Percentiles rank a stretch among this genome's conserved stretches.
Conservation (phyloP, 2,113 vertebrate species). For the Micronycteris hirsuta region DNA sequence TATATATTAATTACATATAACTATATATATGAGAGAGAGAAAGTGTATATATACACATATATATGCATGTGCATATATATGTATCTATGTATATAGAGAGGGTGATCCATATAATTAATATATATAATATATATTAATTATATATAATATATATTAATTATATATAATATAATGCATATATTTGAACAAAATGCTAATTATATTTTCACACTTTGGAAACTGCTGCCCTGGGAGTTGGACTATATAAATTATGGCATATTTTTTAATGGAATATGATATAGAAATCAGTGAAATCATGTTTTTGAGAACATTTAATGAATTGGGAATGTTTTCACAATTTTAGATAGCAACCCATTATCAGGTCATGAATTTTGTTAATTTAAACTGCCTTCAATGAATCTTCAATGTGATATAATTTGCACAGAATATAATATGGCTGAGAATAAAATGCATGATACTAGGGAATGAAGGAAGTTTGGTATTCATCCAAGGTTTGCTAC, state of each 20-base stretch:
- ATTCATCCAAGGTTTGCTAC: background rate
- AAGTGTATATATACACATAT: no score
- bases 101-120: no score
- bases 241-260: background rate
- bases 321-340: background rate
- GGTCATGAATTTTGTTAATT: background rate
- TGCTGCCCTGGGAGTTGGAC: background rate
- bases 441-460: background rate
- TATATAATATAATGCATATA: no score
- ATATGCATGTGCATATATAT: no score
- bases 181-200: background rate
- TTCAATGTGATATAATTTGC: background rate
- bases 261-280: background rate
- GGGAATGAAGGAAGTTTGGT: background rate
- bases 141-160: no score
- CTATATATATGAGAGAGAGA: no score
- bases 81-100: no score
- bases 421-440: background rate
- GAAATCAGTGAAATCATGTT: background rate
- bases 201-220: background rate
- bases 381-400: background rate
- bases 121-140: no score
- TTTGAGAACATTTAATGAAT: background rate
- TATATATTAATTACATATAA: no score
- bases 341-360: background rate